Evolutionary conservation across 2,888 invertebrate genomes (phyloP).

Genomic region (Eilema depressum): DNA sequence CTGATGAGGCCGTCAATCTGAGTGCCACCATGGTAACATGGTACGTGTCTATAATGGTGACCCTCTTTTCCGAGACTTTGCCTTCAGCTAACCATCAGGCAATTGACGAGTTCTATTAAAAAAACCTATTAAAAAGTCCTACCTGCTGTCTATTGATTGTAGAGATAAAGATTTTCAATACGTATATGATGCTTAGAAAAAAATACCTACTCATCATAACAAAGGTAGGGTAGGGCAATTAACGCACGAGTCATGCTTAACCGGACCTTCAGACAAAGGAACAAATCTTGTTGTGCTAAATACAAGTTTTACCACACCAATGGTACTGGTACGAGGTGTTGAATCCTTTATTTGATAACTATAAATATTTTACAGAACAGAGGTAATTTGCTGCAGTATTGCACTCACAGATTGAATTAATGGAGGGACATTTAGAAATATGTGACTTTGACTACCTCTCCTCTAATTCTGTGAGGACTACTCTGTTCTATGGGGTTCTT

Average conservation of each 20-base stretch:
- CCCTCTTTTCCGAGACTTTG: no score
- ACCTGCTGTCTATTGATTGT: not conserved
- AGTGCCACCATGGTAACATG: no score
- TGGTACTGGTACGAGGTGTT: not conserved
- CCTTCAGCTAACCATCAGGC: no score
- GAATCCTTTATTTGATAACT: not conserved
- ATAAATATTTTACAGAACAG: not conserved
- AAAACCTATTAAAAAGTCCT: no score
- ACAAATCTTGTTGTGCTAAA: constrained; percentile 7
- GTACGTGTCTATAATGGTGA: no score
- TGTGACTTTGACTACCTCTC: no score
- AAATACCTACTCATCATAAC: constrained; percentile 20
- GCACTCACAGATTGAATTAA: not conserved
- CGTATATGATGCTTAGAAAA: not conserved
- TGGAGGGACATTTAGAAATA: no score
- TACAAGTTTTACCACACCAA: not conserved
- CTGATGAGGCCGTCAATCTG: no score
- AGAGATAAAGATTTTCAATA: not conserved
- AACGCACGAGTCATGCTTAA: constrained; percentile 24
- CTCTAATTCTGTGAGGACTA: no score
- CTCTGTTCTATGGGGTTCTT: no score
- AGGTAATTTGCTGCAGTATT: not conserved
- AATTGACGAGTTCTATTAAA: no score
- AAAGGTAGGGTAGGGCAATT: constrained; percentile 23
- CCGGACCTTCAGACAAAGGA: constrained; percentile 23